Conservation (phyloP, 2,797 vertebrate genomes). For the Anguilla megastoma region DNA sequence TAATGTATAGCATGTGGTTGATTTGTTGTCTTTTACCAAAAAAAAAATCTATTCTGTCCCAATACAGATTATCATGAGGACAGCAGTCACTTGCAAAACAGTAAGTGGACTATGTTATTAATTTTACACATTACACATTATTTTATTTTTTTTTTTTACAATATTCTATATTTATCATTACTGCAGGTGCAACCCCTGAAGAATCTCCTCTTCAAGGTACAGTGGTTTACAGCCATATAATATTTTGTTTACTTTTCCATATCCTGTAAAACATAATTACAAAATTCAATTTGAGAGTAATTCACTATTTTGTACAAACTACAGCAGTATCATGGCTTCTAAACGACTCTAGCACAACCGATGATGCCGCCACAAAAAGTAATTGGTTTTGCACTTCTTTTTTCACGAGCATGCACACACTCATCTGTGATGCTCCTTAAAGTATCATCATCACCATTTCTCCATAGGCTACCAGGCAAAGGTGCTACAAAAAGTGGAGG, state of each 20-base stretch:
- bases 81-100: background rate
- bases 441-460: background rate
- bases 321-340: background rate
- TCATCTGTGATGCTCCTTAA: background rate
- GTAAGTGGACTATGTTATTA: background rate
- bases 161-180: background rate
- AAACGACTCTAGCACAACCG: background rate
- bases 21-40: background rate
- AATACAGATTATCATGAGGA: background rate
- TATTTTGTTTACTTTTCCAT: background rate
- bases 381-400: background rate
- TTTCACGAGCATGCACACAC: background rate
- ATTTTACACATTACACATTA: background rate
- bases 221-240: background rate
- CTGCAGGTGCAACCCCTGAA: background rate
- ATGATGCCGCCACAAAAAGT: background rate
- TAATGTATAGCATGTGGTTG: background rate
- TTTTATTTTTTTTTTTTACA: background rate
- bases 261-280: background rate
- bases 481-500: background rate
- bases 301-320: background rate
- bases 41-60: background rate
- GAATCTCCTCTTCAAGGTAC: background rate
- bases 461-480: background rate
- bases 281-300: background rate